Evolutionary conservation across 92 coral and sea anemone species (phyloP).

Genomic region (Palythoa caribaeorum): DNA sequence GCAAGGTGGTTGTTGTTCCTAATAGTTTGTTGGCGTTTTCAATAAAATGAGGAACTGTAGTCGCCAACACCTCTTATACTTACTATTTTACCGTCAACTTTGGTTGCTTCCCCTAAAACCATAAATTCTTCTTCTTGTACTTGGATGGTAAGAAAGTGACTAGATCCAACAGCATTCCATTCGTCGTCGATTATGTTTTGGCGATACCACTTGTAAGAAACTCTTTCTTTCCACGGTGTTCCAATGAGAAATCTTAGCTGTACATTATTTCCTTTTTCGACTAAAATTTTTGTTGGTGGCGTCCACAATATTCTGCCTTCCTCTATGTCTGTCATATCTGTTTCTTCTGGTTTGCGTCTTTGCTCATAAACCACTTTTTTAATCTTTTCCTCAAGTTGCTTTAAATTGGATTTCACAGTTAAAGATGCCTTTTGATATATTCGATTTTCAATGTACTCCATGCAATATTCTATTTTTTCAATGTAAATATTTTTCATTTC

Average conservation of each 20-base stretch:
- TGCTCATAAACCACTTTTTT: neutral
- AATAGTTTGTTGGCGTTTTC: neutral
- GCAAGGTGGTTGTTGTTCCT: neutral
- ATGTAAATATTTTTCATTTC: neutral
- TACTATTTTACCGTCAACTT: neutral
- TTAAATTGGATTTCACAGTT: neutral
- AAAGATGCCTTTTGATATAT: neutral
- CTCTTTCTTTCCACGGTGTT: neutral
- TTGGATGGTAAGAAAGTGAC: conserved; percentile 15
- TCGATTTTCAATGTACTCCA: neutral
- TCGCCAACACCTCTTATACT: neutral
- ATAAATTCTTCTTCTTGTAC: neutral
- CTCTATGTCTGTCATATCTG: neutral
- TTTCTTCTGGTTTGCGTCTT: neutral
- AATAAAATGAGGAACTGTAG: neutral
- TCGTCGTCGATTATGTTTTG: conserved; percentile 1
- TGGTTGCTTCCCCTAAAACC: conserved; percentile 15
- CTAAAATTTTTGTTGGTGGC: neutral
- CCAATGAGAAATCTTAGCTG: neutral
- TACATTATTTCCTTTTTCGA: neutral
- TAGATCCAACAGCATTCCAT: neutral
- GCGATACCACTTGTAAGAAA: conserved; percentile 3
- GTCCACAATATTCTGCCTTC: conserved; percentile 9
- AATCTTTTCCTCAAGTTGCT: neutral
- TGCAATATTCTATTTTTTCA: neutral